Evolutionary conservation across 2,888 invertebrate genomes (phyloP).

Genomic region (Xanthia icteritia): DNA sequence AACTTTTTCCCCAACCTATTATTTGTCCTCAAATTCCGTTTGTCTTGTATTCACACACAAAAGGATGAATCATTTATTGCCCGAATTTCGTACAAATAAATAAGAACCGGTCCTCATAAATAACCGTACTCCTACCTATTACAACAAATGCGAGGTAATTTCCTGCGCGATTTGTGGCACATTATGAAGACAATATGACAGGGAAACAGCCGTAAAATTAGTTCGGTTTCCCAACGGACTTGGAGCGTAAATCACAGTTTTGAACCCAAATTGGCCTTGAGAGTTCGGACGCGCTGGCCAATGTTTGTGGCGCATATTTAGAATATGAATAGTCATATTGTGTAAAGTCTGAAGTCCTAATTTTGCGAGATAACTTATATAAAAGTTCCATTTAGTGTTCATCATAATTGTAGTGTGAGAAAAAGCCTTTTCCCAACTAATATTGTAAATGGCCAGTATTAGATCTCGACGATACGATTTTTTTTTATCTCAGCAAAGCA

Average conservation of each 20-base stretch:
- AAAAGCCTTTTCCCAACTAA: neutral
- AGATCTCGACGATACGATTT: too few relatives aligned
- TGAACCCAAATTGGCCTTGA: conserved; percentile 47
- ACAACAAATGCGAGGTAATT: conserved; percentile 58
- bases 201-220: conserved; percentile 62
- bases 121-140: conserved; percentile 54
- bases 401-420: neutral
- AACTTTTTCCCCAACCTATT: too few relatives aligned
- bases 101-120: conserved; percentile 52
- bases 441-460: neutral
- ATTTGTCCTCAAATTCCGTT: conserved; percentile 12
- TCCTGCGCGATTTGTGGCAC: conserved; percentile 59
- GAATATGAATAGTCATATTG: conserved; percentile 23
- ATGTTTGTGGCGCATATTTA: conserved; percentile 20
- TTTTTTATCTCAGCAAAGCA: neutral
- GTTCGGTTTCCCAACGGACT: conserved; percentile 58
- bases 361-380: neutral
- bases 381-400: neutral
- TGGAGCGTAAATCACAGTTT: conserved; percentile 62
- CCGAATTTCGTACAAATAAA: conserved; percentile 54
- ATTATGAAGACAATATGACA: conserved; percentile 65
- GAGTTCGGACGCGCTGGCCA: conserved; percentile 38
- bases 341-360: neutral
- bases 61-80: conserved; percentile 47
- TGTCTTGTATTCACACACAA: conserved; percentile 27